A percentile compares a stretch with the other conserved stretches of the same genome.
phyloP scores from a whole-genome alignment of 2,888 invertebrate genomes.

The Andricus curvator region DNA sequence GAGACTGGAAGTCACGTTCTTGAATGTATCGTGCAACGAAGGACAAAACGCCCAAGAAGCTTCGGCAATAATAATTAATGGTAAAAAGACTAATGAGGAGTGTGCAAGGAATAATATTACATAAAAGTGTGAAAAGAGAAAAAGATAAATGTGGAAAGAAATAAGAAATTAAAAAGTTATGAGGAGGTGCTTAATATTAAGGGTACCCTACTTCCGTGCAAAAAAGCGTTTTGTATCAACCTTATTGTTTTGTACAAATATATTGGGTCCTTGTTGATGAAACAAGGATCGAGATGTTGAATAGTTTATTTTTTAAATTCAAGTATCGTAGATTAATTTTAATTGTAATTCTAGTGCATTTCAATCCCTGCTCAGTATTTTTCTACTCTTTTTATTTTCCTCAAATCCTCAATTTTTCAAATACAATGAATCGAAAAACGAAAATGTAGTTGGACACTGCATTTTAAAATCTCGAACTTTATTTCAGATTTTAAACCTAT shows the following conservation, averaged over 20 bases:
- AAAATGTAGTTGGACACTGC: not conserved
- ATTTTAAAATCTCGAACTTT: not conserved
- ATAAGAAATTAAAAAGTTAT: slow-evolving; percentile 30
- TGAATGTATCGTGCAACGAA: slow-evolving; percentile 52
- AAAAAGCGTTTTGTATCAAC: slow-evolving; percentile 2
- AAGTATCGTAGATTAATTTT: not conserved
- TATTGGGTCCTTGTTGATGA: not conserved
- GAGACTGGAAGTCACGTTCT: slow-evolving; percentile 50
- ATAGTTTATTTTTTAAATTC: slow-evolving; percentile 1
- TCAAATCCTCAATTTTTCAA: not conserved
- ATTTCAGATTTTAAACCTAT: not conserved
- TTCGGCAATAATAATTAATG: slow-evolving; percentile 53
- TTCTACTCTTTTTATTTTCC: not conserved
- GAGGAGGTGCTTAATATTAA: not conserved
- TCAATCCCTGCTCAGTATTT: not conserved
- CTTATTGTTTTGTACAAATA: not conserved
- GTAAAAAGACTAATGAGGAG: slow-evolving; percentile 38
- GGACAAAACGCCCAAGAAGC: slow-evolving; percentile 54
- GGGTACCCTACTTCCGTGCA: slow-evolving; percentile 33
- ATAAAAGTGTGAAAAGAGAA: slow-evolving; percentile 16
- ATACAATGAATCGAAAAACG: not conserved
- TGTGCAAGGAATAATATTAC: slow-evolving; percentile 32
- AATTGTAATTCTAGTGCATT: not conserved
- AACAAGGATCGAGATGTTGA: slow-evolving; percentile 14
- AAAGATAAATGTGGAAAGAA: slow-evolving; percentile 17